Base-by-base conservation (phyloP, 30 jellyfish, hydroid and myxozoan genomes). In the Chironex yamaguchii region DNA sequence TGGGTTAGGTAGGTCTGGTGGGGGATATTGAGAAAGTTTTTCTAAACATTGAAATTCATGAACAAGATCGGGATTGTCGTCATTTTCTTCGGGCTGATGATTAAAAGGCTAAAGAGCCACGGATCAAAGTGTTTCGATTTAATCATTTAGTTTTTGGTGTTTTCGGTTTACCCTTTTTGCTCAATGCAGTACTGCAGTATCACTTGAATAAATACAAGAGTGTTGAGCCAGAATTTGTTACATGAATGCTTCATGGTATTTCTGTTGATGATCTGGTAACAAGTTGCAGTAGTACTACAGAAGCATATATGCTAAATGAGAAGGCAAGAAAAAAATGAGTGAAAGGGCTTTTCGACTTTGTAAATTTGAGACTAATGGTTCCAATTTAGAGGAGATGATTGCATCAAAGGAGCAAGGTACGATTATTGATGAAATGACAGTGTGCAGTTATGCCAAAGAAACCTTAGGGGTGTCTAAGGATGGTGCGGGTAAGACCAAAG, bases 401-500 rank as follows among this genome's bases (percentile, higher is more conserved):
- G 51, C 34, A n/a, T 77, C 53, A 42, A 54, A 54, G 4, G 81
- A 78, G 85, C 34, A 67, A 52, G 86, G 51, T 27, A 30, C 4
- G 14, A 9, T n/a, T 2, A 12, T 21, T 3, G 73, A 73, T 2
- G 86, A 36, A 22, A 11, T 36, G 34, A 80, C 84, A 25, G n/a
- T n/a, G n/a, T n/a, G n/a, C n/a, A n/a, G n/a, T n/a, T 49, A 67
- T 62, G 91, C 82, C 14, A 34, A 80, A 64, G 91, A 80, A 29
- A 35, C 71, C n/a, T 49, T 80, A 36, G 84, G 91, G 30, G 14
- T 80, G 17, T 80, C 84, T 9, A 48, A 54, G 67, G 75, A 63
- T 27, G 63, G 34, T 25, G 91, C 84, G 48, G 91, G 84, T 6
- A 68, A 82, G 71, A 82, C 93, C 4, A 82, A 82, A 50, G 80